These are phyloP conservation scores for Eulemur albifrons DNA, from an alignment of 2,797 vertebrate genomes.

Conservation along the genomic window DNA sequence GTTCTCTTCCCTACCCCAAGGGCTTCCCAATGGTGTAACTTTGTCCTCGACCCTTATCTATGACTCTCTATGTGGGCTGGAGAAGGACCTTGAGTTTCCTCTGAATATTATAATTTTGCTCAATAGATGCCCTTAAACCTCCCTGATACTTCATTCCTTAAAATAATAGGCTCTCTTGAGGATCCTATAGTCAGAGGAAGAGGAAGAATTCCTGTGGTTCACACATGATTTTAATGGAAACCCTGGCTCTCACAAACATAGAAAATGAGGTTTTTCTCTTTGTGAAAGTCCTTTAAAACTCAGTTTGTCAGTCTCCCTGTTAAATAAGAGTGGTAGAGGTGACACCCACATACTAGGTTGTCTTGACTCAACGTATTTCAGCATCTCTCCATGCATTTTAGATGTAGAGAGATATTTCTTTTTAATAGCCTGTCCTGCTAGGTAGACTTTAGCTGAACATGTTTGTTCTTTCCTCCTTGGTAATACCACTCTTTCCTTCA, in stretches of 20 bases:
- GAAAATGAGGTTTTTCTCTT: not conserved
- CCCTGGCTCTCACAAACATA: not conserved
- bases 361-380: not conserved
- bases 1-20: not conserved
- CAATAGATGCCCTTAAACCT: not conserved
- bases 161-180: not conserved
- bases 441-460: not conserved
- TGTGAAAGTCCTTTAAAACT: constrained; percentile 19
- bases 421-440: not conserved
- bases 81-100: not conserved
- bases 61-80: not conserved
- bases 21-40: not conserved
- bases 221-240: not conserved
- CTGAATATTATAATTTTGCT: not conserved
- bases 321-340: not conserved
- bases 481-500: not conserved
- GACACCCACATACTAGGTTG: not conserved
- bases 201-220: not conserved
- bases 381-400: not conserved
- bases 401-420: constrained; percentile 10
- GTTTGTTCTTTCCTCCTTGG: not conserved
- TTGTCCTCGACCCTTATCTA: not conserved
- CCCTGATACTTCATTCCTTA: not conserved
- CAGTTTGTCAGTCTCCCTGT: not conserved
- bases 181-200: not conserved